Conservation (phyloP, 2,888 invertebrate genomes). For the Ischnus inquisitorius region DNA sequence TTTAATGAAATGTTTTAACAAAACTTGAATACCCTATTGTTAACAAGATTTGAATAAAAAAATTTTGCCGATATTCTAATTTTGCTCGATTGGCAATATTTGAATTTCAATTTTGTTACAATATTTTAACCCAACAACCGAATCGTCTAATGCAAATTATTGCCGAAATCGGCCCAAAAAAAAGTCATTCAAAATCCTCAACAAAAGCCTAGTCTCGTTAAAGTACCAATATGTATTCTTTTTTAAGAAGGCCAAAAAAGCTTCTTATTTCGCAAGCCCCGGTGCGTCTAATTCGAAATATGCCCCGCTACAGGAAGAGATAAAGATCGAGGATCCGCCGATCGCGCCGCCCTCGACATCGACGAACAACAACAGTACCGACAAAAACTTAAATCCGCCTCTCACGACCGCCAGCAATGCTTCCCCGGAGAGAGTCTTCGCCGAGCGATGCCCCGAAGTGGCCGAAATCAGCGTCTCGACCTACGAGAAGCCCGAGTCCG, state of each 20-base stretch:
- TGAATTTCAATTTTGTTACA: too few relatives aligned
- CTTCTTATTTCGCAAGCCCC: conserved; percentile 65
- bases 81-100: too few relatives aligned
- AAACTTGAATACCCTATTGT: too few relatives aligned
- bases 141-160: too few relatives aligned
- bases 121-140: too few relatives aligned
- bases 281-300: conserved; percentile 75
- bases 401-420: conserved; percentile 29
- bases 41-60: too few relatives aligned
- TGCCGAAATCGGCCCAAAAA: not conserved
- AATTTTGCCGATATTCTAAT: too few relatives aligned
- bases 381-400: conserved; percentile 81
- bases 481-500: conserved; percentile 40
- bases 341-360: conserved; percentile 48
- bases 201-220: not conserved
- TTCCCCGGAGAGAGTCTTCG: not conserved
- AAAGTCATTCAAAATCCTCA: not conserved
- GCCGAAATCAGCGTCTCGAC: not conserved
- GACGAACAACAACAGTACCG: conserved; percentile 79
- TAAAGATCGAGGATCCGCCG: conserved; percentile 75
- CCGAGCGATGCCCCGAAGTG: not conserved
- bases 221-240: not conserved
- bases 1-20: too few relatives aligned
- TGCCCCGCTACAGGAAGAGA: conserved; percentile 51
- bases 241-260: conserved; percentile 2